These are phyloP conservation scores for Heliconius ethilla DNA, from an alignment of 2,888 invertebrate genomes.

Conservation along the genomic window DNA sequence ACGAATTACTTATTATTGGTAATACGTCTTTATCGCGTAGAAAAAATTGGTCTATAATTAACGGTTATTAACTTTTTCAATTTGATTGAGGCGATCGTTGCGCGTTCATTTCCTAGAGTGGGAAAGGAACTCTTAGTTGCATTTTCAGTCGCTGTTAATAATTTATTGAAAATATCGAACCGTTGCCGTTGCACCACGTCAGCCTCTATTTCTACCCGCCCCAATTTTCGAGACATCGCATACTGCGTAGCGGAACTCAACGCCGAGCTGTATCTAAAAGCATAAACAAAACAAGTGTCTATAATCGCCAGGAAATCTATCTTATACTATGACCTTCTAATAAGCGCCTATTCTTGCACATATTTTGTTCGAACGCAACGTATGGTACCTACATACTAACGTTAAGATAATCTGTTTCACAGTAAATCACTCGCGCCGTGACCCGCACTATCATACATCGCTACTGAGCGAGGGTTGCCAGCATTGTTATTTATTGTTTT, in stretches of 20 bases:
- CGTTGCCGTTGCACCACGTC: no score
- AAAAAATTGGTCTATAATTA: no score
- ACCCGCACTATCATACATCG: slow-evolving; percentile 61
- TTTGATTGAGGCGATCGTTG: no score
- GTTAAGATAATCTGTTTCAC: slow-evolving; percentile 55
- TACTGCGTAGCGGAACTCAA: background rate
- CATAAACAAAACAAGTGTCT: background rate
- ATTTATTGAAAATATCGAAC: no score
- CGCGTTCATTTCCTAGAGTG: no score
- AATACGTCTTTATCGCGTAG: background rate
- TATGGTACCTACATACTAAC: slow-evolving; percentile 24
- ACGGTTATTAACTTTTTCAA: no score
- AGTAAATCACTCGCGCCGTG: slow-evolving; percentile 61
- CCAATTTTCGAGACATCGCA: background rate
- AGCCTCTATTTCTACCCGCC: no score
- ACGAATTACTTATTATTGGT: slow-evolving; percentile 16
- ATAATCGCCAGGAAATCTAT: slow-evolving; percentile 1
- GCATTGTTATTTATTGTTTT: slow-evolving; percentile 16
- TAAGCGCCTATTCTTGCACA: slow-evolving; percentile 25
- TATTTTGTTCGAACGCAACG: slow-evolving; percentile 19
- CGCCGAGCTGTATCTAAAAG: background rate
- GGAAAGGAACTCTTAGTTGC: no score
- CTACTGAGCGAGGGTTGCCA: slow-evolving; percentile 44
- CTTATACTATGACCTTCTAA: slow-evolving; percentile 23
- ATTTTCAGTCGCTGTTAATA: no score